These are phyloP conservation scores for Myanophis thanlyinensis DNA, from an alignment of 2,113 vertebrate species.

Conservation along the genomic window DNA sequence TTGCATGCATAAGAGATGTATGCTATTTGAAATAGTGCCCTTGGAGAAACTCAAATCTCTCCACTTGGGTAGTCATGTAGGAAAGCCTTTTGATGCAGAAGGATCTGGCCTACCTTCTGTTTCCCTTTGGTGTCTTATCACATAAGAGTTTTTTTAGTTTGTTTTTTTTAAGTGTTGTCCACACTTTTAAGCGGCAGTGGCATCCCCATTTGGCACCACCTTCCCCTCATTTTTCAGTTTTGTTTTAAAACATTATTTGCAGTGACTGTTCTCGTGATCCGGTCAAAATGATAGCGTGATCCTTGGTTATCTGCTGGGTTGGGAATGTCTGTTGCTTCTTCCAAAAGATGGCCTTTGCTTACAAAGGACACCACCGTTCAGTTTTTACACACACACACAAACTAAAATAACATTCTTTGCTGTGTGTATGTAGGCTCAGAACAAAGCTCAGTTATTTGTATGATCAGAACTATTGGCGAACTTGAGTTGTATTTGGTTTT, in stretches of 20 bases:
- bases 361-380: neutral
- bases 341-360: neutral
- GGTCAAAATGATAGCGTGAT: neutral
- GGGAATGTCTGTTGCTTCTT: neutral
- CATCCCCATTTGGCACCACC: neutral
- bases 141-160: no score
- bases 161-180: neutral
- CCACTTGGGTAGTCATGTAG: neutral
- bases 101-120: neutral
- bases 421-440: neutral
- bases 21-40: neutral
- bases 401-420: neutral
- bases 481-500: neutral
- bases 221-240: neutral
- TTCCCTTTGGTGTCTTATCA: neutral
- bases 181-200: neutral
- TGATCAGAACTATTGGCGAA: neutral
- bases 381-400: neutral
- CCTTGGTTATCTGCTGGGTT: neutral
- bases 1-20: neutral
- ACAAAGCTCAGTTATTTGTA: neutral
- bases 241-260: neutral
- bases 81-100: neutral
- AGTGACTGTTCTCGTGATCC: neutral
- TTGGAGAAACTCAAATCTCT: neutral